phyloP scores from a whole-genome alignment of 2,888 invertebrate species.

The Chironomus riparius region DNA sequence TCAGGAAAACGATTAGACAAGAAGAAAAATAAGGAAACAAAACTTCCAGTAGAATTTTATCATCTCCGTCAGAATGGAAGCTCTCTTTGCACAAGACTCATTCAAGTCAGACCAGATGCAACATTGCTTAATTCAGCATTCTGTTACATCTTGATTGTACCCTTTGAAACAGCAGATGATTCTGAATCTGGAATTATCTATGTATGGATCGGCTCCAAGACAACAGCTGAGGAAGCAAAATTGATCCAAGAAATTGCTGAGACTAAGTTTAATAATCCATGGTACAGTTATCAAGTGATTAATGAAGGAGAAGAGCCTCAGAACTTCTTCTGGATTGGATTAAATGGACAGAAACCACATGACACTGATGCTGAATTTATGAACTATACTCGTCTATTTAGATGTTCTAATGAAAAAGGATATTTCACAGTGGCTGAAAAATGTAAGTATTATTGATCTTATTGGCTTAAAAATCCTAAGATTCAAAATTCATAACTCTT shows the following conservation, averaged over 20 bases:
- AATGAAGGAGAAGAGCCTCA: constrained; percentile 95
- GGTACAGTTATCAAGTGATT: constrained; percentile 69
- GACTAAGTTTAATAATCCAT: constrained; percentile 78
- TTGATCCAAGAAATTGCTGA: constrained; percentile 87
- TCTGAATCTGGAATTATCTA: constrained; percentile 81
- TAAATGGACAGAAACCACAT: constrained; percentile 83
- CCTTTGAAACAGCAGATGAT: constrained; percentile 76
- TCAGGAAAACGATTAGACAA: constrained; percentile 67
- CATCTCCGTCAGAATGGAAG: constrained; percentile 95
- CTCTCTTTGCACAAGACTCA: constrained; percentile 80
- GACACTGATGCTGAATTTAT: constrained; percentile 85
- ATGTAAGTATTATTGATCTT: constrained; percentile 96
- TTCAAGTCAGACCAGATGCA: constrained; percentile 84
- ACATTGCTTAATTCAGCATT: constrained; percentile 83
- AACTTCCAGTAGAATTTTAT: constrained; percentile 74
- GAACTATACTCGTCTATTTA: constrained; percentile 85
- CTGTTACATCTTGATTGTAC: constrained; percentile 92
- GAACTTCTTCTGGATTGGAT: constrained; percentile 97
- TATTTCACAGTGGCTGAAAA: constrained; percentile 99
- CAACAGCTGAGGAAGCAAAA: constrained; percentile 75
- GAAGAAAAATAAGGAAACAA: constrained; percentile 38
- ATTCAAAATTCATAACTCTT: background rate
- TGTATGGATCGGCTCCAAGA: constrained; percentile 86
- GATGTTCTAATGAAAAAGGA: constrained; percentile 98
- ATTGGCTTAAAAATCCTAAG: constrained; percentile 41